Conservation (phyloP, 2,888 invertebrate species). For the Portevinia maculata region DNA sequence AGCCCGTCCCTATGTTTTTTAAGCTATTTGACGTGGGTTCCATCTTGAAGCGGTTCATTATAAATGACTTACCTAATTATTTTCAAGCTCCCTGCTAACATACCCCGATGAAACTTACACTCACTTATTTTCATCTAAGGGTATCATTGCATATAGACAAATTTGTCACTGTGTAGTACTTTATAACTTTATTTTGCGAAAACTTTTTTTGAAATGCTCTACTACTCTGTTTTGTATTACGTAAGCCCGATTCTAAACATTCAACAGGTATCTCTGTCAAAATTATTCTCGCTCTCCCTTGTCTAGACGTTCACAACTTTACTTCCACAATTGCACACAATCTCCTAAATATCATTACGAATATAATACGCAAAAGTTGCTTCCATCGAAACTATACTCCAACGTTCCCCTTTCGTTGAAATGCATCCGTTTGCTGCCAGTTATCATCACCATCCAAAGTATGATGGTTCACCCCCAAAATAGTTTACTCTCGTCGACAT, state of each 20-base stretch:
- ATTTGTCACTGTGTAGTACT: neutral
- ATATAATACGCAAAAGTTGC: conserved; percentile 41
- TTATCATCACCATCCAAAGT: conserved; percentile 38
- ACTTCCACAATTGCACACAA: conserved; percentile 45
- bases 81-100: no score
- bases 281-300: neutral
- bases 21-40: no score
- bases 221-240: neutral
- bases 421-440: conserved; percentile 55
- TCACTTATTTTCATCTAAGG: neutral
- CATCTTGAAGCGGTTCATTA: no score
- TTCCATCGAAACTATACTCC: conserved; percentile 10
- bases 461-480: conserved; percentile 48
- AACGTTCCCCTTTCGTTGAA: conserved; percentile 39
- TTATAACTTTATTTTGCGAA: conserved; percentile 8
- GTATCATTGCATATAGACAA: no score
- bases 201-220: neutral
- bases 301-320: conserved; percentile 41
- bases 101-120: neutral
- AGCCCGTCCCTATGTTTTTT: no score
- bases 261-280: conserved; percentile 45
- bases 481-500: conserved; percentile 30
- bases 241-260: conserved; percentile 31
- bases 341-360: conserved; percentile 46
- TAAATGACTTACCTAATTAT: no score